Conservation (phyloP, 2,797 vertebrate genomes). For the Chrysocyon brachyurus region DNA sequence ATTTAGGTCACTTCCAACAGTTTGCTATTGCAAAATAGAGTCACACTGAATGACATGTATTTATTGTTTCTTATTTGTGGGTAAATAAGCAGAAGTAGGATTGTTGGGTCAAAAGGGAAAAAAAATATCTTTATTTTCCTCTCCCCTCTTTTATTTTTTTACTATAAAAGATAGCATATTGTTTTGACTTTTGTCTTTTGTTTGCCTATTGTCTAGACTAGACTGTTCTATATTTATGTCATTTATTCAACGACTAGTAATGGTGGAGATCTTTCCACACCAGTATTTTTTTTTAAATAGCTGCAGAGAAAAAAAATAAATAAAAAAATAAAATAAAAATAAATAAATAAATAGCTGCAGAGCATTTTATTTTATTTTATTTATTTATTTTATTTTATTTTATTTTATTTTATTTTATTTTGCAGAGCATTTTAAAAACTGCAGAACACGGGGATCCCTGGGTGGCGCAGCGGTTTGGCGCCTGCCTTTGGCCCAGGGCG, state of each 20-base stretch:
- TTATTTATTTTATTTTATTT: background rate
- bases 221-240: background rate
- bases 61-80: slow-evolving; percentile 31
- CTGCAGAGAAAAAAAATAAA: too few species aligned
- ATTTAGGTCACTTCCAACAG: background rate
- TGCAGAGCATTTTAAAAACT: background rate
- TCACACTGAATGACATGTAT: background rate
- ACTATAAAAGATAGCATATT: background rate
- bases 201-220: background rate
- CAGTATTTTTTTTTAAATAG: background rate
- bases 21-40: background rate
- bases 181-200: background rate
- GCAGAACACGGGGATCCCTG: too few species aligned
- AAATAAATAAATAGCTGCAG: background rate
- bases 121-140: background rate
- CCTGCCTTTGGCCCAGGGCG: too few species aligned
- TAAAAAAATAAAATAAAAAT: too few species aligned
- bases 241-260: background rate
- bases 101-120: background rate
- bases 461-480: too few species aligned
- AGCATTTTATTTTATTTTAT: background rate
- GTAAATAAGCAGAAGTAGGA: background rate
- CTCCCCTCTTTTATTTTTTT: background rate
- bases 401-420: too few species aligned
- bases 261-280: background rate